These are phyloP conservation scores for Mycetomoellerius zeteki DNA, from an alignment of 1,140 invertebrate genomes.

Conservation along the genomic window DNA sequence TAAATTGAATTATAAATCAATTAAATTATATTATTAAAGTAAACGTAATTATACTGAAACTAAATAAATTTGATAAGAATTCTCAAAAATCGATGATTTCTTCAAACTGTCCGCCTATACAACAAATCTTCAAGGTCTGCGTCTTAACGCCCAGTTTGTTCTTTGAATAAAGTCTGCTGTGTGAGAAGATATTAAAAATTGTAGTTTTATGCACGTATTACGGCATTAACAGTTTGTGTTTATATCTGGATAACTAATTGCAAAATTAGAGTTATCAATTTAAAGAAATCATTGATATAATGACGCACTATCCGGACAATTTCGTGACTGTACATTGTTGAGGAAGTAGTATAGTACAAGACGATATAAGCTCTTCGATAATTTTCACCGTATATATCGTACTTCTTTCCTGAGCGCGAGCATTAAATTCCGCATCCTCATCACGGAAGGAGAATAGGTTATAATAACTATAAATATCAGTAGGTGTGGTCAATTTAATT, in stretches of 20 bases:
- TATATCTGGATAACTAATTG: too few species aligned
- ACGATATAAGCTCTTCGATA: not conserved
- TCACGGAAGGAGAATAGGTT: conserved; percentile 36
- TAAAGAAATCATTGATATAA: too few species aligned
- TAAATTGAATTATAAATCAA: conserved; percentile 4
- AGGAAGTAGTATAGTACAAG: not conserved
- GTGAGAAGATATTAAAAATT: too few species aligned
- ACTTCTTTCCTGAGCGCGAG: conserved; percentile 1
- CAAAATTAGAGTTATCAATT: too few species aligned
- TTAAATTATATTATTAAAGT: not conserved
- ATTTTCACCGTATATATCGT: conserved; percentile 33
- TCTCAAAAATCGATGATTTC: not conserved
- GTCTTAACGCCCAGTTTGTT: too few species aligned
- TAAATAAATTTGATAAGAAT: not conserved
- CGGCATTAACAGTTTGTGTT: too few species aligned
- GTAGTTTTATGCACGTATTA: too few species aligned
- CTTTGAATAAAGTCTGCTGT: too few species aligned
- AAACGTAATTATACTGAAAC: too few species aligned
- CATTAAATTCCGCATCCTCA: conserved; percentile 7
- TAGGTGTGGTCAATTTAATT: conserved; percentile 58
- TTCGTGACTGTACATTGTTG: not conserved
- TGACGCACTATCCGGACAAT: too few species aligned
- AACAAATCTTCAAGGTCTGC: too few species aligned
- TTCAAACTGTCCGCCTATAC: too few species aligned
- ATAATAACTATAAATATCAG: conserved; percentile 60